Conservation (phyloP, 2,113 vertebrate species). For the Azemiops feae region DNA sequence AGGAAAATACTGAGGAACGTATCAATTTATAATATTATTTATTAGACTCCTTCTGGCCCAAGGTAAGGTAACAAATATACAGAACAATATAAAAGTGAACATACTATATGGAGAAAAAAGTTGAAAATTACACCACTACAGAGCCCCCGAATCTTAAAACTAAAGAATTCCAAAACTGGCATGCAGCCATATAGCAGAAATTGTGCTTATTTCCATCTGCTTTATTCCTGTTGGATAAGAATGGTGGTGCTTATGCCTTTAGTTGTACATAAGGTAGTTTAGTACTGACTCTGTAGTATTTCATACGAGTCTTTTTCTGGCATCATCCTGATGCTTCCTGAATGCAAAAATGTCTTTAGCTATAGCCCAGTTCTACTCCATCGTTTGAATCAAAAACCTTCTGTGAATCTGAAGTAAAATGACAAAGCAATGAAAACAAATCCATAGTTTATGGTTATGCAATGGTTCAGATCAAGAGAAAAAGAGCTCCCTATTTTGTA, state of each 20-base stretch:
- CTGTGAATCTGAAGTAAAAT: neutral
- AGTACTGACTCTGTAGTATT: neutral
- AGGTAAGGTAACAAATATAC: neutral
- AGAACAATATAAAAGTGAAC: neutral
- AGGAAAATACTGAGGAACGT: neutral
- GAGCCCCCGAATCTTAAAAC: neutral
- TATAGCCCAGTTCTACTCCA: neutral
- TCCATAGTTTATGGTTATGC: neutral
- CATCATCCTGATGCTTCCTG: neutral
- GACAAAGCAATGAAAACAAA: neutral
- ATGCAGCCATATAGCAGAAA: neutral
- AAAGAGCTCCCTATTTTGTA: neutral
- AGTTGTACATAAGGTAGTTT: neutral
- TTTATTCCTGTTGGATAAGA: neutral
- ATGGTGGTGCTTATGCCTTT: neutral
- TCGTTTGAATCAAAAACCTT: neutral
- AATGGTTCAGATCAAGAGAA: neutral
- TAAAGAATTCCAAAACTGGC: neutral
- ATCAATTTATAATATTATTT: neutral
- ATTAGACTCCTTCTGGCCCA: neutral
- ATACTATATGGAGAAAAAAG: neutral
- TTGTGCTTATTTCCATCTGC: neutral
- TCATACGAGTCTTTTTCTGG: neutral
- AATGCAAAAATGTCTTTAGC: neutral
- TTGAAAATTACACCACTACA: neutral